Percentiles rank a stretch among this genome's conserved stretches.
Conservation (phyloP, 1,140 invertebrate species). For the Trichonephila clavipes region DNA sequence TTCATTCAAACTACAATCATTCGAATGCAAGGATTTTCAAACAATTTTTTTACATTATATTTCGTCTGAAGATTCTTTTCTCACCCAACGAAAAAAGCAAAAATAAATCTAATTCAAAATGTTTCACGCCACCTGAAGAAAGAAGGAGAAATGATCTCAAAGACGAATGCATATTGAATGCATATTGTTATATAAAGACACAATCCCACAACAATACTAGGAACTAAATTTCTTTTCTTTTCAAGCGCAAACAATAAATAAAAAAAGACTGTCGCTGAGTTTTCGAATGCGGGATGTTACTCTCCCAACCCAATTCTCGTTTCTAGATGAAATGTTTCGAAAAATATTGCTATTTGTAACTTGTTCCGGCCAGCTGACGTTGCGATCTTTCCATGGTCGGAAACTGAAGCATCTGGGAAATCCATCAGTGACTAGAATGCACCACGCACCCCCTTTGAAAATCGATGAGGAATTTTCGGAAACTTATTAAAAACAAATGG, state of each 20-base stretch:
- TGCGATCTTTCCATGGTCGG: constrained; percentile 44
- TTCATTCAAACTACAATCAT: no score
- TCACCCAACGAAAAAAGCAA: neutral
- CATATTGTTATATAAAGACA: constrained; percentile 14
- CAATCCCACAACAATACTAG: neutral
- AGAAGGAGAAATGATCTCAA: neutral
- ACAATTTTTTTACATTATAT: no score
- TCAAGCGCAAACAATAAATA: neutral
- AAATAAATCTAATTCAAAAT: neutral
- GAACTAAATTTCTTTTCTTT: constrained; percentile 24
- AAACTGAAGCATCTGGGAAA: constrained; percentile 51
- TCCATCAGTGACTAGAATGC: constrained; percentile 36
- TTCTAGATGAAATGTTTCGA: constrained; percentile 38
- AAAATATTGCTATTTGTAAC: constrained; percentile 64
- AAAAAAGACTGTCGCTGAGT: constrained; percentile 14
- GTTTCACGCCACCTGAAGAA: neutral
- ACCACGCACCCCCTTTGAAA: neutral
- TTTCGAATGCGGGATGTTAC: constrained; percentile 44
- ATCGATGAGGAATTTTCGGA: constrained; percentile 16
- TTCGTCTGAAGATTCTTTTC: no score
- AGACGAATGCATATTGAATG: neutral
- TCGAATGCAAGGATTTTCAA: no score
- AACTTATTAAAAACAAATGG: constrained; percentile 53
- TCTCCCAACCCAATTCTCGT: constrained; percentile 16
- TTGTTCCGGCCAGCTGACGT: constrained; percentile 43